A percentile compares a stretch with the other conserved stretches of the same genome.
phyloP scores from a whole-genome alignment of 2,888 invertebrate genomes.

The Noctua janthina region DNA sequence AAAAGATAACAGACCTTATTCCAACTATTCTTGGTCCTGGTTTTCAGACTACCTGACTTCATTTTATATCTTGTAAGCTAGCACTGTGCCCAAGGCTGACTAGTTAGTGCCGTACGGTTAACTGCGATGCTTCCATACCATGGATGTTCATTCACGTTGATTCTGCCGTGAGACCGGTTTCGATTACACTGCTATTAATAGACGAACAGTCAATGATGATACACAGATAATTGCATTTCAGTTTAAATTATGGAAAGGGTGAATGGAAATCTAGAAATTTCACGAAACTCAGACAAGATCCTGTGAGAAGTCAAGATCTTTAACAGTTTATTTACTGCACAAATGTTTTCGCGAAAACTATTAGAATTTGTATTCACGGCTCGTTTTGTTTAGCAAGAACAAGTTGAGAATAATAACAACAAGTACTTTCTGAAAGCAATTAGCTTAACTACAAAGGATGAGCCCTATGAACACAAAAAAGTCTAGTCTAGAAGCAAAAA shows the following conservation, averaged over 20 bases:
- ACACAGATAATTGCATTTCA: constrained; percentile 23
- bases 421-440: constrained; percentile 31
- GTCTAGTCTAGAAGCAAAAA: not conserved
- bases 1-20: not conserved
- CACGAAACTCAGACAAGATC: not conserved
- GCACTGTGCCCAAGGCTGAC: constrained; percentile 48
- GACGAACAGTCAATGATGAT: constrained; percentile 42
- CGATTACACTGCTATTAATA: constrained; percentile 59
- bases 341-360: constrained; percentile 7
- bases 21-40: not conserved
- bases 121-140: constrained; percentile 53
- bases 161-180: constrained; percentile 57
- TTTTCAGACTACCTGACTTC: constrained; percentile 2
- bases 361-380: constrained; percentile 11
- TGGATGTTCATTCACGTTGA: constrained; percentile 62
- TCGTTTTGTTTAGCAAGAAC: constrained; percentile 24
- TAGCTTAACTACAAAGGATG: constrained; percentile 24
- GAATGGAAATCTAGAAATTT: not conserved
- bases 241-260: not conserved
- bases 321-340: not conserved
- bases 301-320: not conserved
- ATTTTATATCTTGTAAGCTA: constrained; percentile 49
- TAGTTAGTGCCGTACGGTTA: constrained; percentile 55
- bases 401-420: constrained; percentile 1
- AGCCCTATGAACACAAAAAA: not conserved